These are phyloP conservation scores for Lycaon pictus DNA, from an alignment of 2,113 vertebrate species.

Conservation along the genomic window DNA sequence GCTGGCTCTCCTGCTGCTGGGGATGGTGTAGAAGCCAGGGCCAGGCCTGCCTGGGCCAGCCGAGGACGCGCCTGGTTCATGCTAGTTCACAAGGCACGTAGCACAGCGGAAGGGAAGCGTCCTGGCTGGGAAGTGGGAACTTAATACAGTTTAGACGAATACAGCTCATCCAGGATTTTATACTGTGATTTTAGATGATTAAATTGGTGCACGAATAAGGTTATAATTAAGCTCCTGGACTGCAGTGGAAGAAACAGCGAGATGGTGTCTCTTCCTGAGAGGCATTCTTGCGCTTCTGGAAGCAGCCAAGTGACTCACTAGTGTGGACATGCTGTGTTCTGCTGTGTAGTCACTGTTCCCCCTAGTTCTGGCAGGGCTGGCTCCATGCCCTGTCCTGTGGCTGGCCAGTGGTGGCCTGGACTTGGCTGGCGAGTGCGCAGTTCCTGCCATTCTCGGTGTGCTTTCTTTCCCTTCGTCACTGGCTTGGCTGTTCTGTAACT, in stretches of 20 bases:
- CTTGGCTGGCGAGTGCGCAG: neutral
- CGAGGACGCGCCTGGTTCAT: neutral
- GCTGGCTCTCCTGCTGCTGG: accelerated
- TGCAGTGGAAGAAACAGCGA: neutral
- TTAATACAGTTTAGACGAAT: neutral
- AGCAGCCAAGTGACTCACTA: neutral
- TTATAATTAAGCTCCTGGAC: neutral
- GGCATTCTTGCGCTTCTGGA: neutral
- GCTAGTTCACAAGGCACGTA: neutral
- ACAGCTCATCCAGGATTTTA: neutral
- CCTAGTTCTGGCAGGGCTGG: neutral
- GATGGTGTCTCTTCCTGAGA: neutral
- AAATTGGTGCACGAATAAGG: neutral
- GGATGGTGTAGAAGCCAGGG: neutral
- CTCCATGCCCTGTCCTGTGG: accelerated
- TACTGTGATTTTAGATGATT: neutral
- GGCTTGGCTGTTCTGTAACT: neutral
- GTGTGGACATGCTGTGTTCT: neutral
- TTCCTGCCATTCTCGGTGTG: neutral
- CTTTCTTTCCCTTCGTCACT: neutral
- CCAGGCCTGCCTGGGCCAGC: neutral
- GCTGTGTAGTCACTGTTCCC: neutral
- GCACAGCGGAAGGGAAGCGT: accelerated
- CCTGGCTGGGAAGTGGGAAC: neutral
- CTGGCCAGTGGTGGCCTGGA: neutral